These are phyloP conservation scores for Syrmaticus mikado DNA, from an alignment of 2,113 vertebrate species.

Conservation along the genomic window DNA sequence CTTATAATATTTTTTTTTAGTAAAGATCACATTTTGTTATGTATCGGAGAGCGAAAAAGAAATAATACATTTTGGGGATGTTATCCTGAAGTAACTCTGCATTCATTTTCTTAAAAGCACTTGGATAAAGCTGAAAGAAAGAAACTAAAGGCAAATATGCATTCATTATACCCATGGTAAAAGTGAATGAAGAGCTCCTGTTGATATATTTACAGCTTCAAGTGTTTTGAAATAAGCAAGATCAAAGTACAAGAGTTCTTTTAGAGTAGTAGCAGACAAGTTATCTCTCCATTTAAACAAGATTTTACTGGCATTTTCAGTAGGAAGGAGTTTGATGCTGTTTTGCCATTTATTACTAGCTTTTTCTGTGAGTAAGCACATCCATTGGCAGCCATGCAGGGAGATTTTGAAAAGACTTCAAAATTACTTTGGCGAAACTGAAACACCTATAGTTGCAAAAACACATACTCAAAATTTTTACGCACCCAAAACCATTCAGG, in stretches of 20 bases:
- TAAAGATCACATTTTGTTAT: neutral
- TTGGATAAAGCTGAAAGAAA: slow-evolving; percentile 29
- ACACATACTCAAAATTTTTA: neutral
- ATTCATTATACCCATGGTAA: neutral
- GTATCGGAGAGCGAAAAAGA: neutral
- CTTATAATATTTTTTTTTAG: neutral
- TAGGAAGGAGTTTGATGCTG: neutral
- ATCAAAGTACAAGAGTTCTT: neutral
- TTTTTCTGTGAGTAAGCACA: slow-evolving; percentile 36
- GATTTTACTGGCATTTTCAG: neutral
- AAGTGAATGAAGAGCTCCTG: slow-evolving; percentile 13
- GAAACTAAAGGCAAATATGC: neutral
- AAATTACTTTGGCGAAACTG: neutral
- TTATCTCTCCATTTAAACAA: slow-evolving; percentile 3
- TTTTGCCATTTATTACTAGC: slow-evolving; percentile 14
- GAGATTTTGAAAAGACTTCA: slow-evolving; percentile 2
- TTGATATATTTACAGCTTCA: slow-evolving; percentile 25
- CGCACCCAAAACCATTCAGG: neutral
- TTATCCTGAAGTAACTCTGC: neutral
- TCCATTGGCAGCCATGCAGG: neutral
- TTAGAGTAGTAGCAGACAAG: neutral
- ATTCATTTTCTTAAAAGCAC: slow-evolving; percentile 6
- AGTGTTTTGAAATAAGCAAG: slow-evolving; percentile 27
- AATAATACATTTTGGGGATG: neutral
- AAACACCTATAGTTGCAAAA: slow-evolving; percentile 30